Conservation (phyloP, 1,140 invertebrate species). For the Meloidogyne hapla region DNA sequence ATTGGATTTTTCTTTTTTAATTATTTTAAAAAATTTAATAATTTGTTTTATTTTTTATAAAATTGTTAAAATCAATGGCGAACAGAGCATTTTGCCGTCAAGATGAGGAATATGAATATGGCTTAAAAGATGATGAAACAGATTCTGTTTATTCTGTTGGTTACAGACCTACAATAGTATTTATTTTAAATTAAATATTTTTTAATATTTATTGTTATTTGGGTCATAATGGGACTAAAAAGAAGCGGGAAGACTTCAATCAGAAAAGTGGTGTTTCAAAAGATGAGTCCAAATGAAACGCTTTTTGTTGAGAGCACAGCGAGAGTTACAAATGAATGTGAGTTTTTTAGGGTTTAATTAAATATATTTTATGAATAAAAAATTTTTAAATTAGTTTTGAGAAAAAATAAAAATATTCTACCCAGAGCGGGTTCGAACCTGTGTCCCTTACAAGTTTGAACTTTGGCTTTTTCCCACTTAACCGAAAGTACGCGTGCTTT, state of each 20-base stretch:
- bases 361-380: not conserved
- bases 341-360: conserved; percentile 36
- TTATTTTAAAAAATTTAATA: too few species aligned
- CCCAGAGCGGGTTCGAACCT: not conserved
- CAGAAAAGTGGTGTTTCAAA: conserved; percentile 99
- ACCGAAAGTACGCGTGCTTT: not conserved
- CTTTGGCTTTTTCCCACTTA: not conserved
- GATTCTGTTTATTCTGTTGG: conserved; percentile 49
- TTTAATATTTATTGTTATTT: not conserved
- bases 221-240: conserved; percentile 45
- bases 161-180: conserved; percentile 45
- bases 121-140: conserved; percentile 45
- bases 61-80: not conserved
- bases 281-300: conserved; percentile 99
- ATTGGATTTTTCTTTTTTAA: too few species aligned
- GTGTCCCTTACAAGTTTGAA: not conserved
- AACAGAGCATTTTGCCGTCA: conserved; percentile 33
- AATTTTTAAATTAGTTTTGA: not conserved
- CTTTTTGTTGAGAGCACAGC: conserved; percentile 97
- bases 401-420: not conserved
- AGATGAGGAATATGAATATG: conserved; percentile 40
- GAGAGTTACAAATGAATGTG: conserved; percentile 94
- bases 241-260: conserved; percentile 99
- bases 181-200: not conserved
- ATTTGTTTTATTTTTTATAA: not conserved